Percentiles rank a stretch among this genome's conserved stretches.
These are phyloP conservation scores for Oasisia sp. DNA, from an alignment of 2,888 invertebrate species.

Conservation along the genomic window DNA sequence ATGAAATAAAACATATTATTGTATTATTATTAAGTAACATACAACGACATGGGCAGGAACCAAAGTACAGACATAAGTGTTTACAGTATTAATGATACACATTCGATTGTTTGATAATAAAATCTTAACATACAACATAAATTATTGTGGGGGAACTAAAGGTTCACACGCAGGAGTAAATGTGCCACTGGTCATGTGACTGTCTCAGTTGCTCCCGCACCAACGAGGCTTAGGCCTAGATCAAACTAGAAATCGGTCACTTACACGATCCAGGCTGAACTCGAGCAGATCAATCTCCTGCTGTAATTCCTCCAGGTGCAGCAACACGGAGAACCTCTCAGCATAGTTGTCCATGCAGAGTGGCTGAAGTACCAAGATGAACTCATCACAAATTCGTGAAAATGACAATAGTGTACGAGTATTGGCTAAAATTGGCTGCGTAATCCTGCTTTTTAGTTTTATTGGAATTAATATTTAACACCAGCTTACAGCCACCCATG, in stretches of 20 bases:
- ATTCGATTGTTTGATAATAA: no score
- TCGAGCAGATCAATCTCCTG: conserved; percentile 74
- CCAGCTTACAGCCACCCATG: no score
- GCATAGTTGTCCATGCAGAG: conserved; percentile 73
- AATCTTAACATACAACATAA: no score
- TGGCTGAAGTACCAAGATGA: conserved; percentile 58
- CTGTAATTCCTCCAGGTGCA: conserved; percentile 86
- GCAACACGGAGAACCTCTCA: conserved; percentile 77
- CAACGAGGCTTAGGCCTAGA: neutral
- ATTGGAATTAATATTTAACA: no score
- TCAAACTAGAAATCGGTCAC: conserved; percentile 17
- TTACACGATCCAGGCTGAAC: conserved; percentile 76
- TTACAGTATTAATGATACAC: neutral
- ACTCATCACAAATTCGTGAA: neutral
- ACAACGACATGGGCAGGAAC: no score
- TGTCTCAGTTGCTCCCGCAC: no score
- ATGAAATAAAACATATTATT: no score
- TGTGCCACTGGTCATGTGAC: no score
- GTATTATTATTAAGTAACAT: no score
- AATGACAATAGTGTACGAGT: neutral
- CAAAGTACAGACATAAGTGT: neutral
- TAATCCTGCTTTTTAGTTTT: no score
- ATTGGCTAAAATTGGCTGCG: neutral
- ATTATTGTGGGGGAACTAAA: no score
- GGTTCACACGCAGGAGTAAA: no score